Evolutionary conservation across 2,113 vertebrate species (phyloP).

Genomic region (Phasianus colchicus): DNA sequence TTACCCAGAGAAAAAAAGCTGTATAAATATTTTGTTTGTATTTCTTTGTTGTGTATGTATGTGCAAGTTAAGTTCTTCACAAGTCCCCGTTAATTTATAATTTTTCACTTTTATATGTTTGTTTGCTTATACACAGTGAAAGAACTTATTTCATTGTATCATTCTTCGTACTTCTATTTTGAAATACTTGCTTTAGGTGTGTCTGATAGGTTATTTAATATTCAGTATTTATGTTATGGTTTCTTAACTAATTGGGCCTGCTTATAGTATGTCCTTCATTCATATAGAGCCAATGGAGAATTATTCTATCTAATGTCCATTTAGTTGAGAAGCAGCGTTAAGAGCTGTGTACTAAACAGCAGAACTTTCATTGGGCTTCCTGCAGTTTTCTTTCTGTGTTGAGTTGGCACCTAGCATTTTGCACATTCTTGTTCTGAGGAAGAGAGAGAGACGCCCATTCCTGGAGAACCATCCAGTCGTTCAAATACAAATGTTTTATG

Average conservation of each 20-base stretch:
- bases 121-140: not conserved
- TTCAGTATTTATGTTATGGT: not conserved
- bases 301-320: not conserved
- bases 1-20: too few species aligned
- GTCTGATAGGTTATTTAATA: not conserved
- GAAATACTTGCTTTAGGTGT: not conserved
- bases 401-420: not conserved
- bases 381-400: not conserved
- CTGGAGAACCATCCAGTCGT: not conserved
- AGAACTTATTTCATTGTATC: not conserved
- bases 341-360: not conserved
- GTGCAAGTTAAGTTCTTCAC: not conserved
- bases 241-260: not conserved
- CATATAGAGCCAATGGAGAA: not conserved
- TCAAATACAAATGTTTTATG: not conserved
- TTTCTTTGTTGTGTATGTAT: not conserved
- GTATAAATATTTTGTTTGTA: not conserved
- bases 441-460: not conserved
- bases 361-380: not conserved
- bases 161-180: not conserved
- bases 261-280: not conserved
- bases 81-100: not conserved
- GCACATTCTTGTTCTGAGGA: not conserved
- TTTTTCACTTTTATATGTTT: not conserved
- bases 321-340: not conserved